Evolutionary conservation across 2,888 invertebrate genomes (phyloP), one percentile per base, ranked within the genome.

Genomic region (Ptychoptera albimana): DNA sequence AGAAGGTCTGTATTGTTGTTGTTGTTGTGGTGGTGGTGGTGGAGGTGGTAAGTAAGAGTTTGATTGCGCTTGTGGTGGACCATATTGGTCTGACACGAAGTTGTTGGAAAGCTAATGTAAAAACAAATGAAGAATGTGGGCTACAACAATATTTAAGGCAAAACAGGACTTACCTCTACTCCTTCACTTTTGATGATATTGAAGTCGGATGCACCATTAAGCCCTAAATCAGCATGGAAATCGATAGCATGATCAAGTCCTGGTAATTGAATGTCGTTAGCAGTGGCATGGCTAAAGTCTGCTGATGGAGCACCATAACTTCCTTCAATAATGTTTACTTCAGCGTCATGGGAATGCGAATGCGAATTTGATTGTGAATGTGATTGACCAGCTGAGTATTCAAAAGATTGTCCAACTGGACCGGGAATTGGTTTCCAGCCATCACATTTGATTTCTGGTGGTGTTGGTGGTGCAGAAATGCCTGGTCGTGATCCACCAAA

Each of bases 391-490:
- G 44, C 39, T 35, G 44, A 44, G 14, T 44, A 44, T 23, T 23
- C 23, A 23, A 23, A 5, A 5, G 23, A 23, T 23, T 23, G 46
- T 0, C 61, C 63, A 6, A 53, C 59, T 1, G 80, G 73, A 1
- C 84, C 83, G 8, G 84, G 78, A 47, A 87, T 86, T 14, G 87
- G 87, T 57, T 79, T 82, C 87, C 87, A 87, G 23, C 87, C 87
- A 52, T 87, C 87, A 55, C 86, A 86, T 43, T 81, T 69, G 31
- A 84, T 75, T 74, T 6, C 82, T 76, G 7, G 80, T n/a, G 50
- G 81, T 1, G 81, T 82, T 1, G 82, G 82, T 1, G 82, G 82
- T 0, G 80, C 81, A 36, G 79, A 78, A 2, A 75, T 74, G 16
- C 38, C 51, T 45, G 9, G 70, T 66, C 43, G 34, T 43, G 47